A percentile compares a stretch with the other conserved stretches of the same genome.
phyloP scores from a whole-genome alignment of 2,888 invertebrate species.

The Candidula unifasciata region DNA sequence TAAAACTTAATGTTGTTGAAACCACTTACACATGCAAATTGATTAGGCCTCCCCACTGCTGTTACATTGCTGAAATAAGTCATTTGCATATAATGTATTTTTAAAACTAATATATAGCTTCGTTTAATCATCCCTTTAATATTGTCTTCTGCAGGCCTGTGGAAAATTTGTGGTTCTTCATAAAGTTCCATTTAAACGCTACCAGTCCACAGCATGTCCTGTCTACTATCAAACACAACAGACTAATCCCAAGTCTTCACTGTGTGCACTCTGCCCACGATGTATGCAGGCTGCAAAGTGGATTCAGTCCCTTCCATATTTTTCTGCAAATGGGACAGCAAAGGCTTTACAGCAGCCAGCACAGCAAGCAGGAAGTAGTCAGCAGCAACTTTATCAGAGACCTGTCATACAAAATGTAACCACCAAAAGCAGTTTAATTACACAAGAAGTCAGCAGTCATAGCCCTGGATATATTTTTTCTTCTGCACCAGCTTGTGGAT shows the following conservation, averaged over 20 bases:
- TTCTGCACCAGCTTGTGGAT: background rate
- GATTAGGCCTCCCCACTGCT: too few species aligned
- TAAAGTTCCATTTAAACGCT: constrained; percentile 47
- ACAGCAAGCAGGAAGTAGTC: background rate
- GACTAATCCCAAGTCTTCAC: background rate
- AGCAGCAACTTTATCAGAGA: background rate
- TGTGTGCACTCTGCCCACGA: constrained; percentile 36
- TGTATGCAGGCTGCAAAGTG: constrained; percentile 43
- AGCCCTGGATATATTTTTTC: background rate
- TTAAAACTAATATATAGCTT: too few species aligned
- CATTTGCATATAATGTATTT: too few species aligned
- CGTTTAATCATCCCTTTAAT: background rate
- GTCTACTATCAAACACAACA: constrained; percentile 35
- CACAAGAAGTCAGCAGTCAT: background rate
- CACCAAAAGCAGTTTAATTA: background rate
- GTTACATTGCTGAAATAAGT: too few species aligned
- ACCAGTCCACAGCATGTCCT: constrained; percentile 41
- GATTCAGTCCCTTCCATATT: constrained; percentile 15
- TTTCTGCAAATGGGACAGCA: background rate
- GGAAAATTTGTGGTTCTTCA: constrained; percentile 39
- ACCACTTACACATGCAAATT: too few species aligned
- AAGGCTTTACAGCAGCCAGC: background rate
- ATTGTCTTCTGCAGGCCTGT: constrained; percentile 33
- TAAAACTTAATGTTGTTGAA: too few species aligned
- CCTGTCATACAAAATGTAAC: background rate